Evolutionary conservation across 2,797 vertebrate genomes (phyloP).

Genomic region (Nasua narica): DNA sequence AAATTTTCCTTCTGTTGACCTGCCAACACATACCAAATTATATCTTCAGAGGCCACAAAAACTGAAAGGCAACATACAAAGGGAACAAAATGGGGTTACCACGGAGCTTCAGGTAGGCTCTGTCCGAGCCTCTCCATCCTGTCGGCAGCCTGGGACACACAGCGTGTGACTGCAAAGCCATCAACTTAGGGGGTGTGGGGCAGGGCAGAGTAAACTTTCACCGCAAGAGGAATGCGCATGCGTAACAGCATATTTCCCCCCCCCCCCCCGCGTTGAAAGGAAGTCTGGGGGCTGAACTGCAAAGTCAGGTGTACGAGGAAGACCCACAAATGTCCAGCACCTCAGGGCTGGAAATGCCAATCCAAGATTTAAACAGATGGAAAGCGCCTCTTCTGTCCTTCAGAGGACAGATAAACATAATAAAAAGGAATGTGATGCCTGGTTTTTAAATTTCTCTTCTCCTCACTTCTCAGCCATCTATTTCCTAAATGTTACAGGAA

Average conservation of each 20-base stretch:
- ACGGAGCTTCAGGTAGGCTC: not conserved
- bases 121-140: not conserved
- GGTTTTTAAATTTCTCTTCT: conserved; percentile 67
- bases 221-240: not conserved
- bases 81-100: not conserved
- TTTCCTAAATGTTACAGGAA: conserved; percentile 65
- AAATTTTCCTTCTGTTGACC: conserved; percentile 40
- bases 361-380: conserved; percentile 66
- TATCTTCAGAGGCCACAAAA: conserved; percentile 51
- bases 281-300: conserved; percentile 4
- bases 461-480: conserved; percentile 49
- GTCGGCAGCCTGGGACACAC: not conserved
- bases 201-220: not conserved
- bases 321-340: not conserved
- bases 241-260: not conserved
- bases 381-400: conserved; percentile 52
- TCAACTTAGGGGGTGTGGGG: not conserved
- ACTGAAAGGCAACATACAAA: not conserved
- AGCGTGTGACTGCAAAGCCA: not conserved
- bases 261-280: not conserved
- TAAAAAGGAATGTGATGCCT: conserved; percentile 66
- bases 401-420: conserved; percentile 66
- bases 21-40: conserved; percentile 56
- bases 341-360: conserved; percentile 5
- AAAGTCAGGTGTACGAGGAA: not conserved